phyloP scores from a whole-genome alignment of 1,140 invertebrate species.

The Cepaea nemoralis region DNA sequence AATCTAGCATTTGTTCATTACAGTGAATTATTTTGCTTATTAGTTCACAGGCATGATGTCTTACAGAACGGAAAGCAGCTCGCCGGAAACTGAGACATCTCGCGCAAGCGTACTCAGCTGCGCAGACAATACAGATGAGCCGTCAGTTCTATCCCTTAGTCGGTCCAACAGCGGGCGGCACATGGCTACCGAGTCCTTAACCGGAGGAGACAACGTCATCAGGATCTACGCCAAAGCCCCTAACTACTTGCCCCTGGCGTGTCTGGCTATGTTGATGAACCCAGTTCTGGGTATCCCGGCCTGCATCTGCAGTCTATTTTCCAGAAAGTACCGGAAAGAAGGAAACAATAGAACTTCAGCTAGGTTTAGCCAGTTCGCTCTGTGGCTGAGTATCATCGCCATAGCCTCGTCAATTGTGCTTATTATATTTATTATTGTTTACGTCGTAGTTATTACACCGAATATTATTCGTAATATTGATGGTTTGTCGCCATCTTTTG shows the following conservation, averaged over 20 bases:
- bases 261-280: slow-evolving; percentile 14
- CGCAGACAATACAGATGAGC: neutral
- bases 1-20: no score
- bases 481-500: neutral
- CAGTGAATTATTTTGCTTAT: neutral
- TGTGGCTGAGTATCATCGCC: slow-evolving; percentile 20
- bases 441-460: slow-evolving; percentile 4
- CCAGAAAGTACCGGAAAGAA: neutral
- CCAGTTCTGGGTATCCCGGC: slow-evolving; percentile 18
- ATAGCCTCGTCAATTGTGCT: slow-evolving; percentile 12
- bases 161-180: neutral
- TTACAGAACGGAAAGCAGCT: neutral
- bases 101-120: slow-evolving; percentile 7
- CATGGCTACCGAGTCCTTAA: neutral
- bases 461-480: slow-evolving; percentile 19
- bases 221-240: neutral
- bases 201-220: slow-evolving; percentile 8
- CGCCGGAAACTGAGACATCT: neutral
- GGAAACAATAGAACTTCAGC: neutral
- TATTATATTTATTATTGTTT: slow-evolving; percentile 15
- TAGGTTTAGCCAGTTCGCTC: neutral
- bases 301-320: slow-evolving; percentile 7
- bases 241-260: slow-evolving; percentile 3
- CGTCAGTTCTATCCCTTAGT: neutral
- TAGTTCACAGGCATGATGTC: neutral